These are phyloP conservation scores for Agonopterix alstromeriana DNA, from an alignment of 2,888 invertebrate species.

Conservation along the genomic window DNA sequence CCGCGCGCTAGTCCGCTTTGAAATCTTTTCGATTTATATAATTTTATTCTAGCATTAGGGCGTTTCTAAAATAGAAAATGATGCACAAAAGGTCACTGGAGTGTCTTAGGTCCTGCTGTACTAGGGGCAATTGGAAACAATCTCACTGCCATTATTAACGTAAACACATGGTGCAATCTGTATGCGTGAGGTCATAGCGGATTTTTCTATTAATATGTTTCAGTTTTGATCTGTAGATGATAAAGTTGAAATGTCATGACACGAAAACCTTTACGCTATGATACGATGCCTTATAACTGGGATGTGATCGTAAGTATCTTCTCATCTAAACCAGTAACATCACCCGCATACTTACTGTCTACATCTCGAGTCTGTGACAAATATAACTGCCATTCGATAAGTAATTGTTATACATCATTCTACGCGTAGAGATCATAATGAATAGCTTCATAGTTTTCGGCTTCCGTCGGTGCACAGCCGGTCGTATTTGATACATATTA, in stretches of 20 bases:
- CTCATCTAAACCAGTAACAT: neutral
- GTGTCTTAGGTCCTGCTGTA: constrained; percentile 49
- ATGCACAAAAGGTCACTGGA: constrained; percentile 66
- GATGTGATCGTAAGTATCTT: constrained; percentile 26
- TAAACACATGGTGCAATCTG: constrained; percentile 50
- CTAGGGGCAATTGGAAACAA: constrained; percentile 46
- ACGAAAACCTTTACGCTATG: constrained; percentile 35
- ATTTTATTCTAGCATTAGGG: constrained; percentile 59
- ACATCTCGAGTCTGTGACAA: constrained; percentile 53
- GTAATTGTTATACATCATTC: constrained; percentile 63
- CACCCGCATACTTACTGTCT: constrained; percentile 16
- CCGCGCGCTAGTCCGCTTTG: constrained; percentile 56
- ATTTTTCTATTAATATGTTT: constrained; percentile 29
- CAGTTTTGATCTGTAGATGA: constrained; percentile 24
- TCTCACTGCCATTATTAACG: constrained; percentile 70
- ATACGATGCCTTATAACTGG: constrained; percentile 60
- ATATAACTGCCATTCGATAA: constrained; percentile 73
- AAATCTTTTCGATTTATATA: constrained; percentile 41
- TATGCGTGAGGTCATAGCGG: constrained; percentile 40
- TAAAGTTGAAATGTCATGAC: constrained; percentile 31
- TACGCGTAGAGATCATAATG: constrained; percentile 48
- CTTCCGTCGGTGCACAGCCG: constrained; percentile 67
- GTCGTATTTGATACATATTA: constrained; percentile 72
- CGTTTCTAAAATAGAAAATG: constrained; percentile 45
- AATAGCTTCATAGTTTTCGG: constrained; percentile 63